phyloP scores from a whole-genome alignment of 2,888 invertebrate genomes.

The Dryadula phaetusa region DNA sequence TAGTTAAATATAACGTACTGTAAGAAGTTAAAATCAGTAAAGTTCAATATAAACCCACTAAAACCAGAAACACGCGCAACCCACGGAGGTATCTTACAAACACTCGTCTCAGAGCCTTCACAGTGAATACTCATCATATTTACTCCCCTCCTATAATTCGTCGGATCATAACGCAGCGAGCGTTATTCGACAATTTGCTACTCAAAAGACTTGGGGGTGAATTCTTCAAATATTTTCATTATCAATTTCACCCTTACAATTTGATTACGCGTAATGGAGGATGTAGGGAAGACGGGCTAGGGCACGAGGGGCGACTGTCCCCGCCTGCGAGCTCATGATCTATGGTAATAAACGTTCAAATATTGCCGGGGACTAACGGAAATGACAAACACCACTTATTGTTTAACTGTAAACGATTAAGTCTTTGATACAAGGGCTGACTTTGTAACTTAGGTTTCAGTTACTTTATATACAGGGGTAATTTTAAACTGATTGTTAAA shows the following conservation, averaged over 20 bases:
- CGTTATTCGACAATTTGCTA: constrained; percentile 41
- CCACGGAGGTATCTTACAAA: constrained; percentile 24
- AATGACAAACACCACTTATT: constrained; percentile 1
- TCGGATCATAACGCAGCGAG: constrained; percentile 34
- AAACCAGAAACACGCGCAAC: constrained; percentile 17
- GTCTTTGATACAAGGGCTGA: not conserved
- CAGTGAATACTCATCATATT: constrained; percentile 21
- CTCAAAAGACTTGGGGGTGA: constrained; percentile 43
- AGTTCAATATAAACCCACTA: not conserved
- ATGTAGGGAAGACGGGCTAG: constrained; percentile 26
- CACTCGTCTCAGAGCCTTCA: constrained; percentile 10
- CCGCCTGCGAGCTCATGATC: constrained; percentile 33
- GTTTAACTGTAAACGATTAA: constrained; percentile 11
- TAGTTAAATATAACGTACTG: too few relatives aligned
- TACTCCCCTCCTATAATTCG: constrained; percentile 30
- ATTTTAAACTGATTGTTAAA: too few relatives aligned
- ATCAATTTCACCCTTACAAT: constrained; percentile 51
- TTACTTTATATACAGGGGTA: not conserved
- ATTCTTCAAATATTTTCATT: constrained; percentile 50
- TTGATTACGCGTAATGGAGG: constrained; percentile 49
- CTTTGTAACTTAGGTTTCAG: not conserved
- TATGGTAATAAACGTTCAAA: constrained; percentile 43
- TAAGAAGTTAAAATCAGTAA: not conserved
- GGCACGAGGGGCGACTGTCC: not conserved
- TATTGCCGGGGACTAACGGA: constrained; percentile 11